Conservation (phyloP, 2,888 invertebrate genomes). For the Acronicta alni region DNA sequence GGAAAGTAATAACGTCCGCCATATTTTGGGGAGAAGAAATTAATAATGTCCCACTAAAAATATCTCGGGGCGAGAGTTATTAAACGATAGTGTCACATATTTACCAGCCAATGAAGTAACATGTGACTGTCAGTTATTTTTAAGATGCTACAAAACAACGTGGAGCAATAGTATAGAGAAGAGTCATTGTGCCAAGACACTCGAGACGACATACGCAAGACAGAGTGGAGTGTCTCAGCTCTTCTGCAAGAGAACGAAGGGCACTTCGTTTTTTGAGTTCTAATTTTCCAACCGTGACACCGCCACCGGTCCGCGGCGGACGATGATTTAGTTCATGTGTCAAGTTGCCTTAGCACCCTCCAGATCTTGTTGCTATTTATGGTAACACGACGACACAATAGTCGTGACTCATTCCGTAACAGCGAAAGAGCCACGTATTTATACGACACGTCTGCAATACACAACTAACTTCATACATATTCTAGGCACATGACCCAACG, state of each 20-base stretch:
- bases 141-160: conserved; percentile 55
- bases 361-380: conserved; percentile 76
- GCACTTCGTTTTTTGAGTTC: conserved; percentile 75
- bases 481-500: conserved; percentile 62
- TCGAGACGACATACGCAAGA: conserved; percentile 69
- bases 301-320: conserved; percentile 54
- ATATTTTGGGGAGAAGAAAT: conserved; percentile 50
- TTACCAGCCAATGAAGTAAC: conserved; percentile 65
- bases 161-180: conserved; percentile 53
- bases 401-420: conserved; percentile 72
- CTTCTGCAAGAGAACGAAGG: conserved; percentile 70
- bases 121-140: conserved; percentile 57
- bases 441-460: conserved; percentile 68
- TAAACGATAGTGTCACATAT: conserved; percentile 64
- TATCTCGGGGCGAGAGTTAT: conserved; percentile 21
- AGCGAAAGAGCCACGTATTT: conserved; percentile 58
- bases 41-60: conserved; percentile 42
- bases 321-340: conserved; percentile 68
- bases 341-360: conserved; percentile 70
- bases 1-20: conserved; percentile 26
- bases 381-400: conserved; percentile 76
- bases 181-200: conserved; percentile 62
- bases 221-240: conserved; percentile 64
- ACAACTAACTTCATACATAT: conserved; percentile 69
- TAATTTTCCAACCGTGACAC: conserved; percentile 72